Conservation (phyloP, 2,113 vertebrate genomes). For the Platichthys flesus region DNA sequence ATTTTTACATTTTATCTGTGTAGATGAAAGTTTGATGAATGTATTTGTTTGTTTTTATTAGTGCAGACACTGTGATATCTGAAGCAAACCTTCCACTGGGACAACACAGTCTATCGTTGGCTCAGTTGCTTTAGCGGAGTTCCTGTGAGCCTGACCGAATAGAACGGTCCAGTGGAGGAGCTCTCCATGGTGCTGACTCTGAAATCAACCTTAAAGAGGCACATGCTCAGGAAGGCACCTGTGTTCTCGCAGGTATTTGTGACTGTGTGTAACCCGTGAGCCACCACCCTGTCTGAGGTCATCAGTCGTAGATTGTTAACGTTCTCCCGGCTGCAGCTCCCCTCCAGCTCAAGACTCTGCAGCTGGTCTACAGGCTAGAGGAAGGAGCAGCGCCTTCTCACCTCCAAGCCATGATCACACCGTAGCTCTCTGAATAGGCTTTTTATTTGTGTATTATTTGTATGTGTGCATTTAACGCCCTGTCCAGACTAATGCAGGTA, state of each 20-base stretch:
- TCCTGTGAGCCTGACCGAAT: neutral
- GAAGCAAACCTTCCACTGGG: too few relatives aligned
- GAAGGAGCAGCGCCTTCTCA: neutral
- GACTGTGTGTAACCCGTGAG: neutral
- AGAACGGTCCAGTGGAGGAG: neutral
- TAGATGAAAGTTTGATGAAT: too few relatives aligned
- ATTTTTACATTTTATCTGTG: too few relatives aligned
- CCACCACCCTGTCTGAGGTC: neutral
- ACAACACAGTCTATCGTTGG: too few relatives aligned
- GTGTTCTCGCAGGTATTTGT: neutral
- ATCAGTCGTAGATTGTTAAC: neutral
- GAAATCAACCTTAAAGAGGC: neutral
- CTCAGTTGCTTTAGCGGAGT: neutral
- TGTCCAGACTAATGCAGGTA: too few relatives aligned
- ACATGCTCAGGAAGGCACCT: neutral
- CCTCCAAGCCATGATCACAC: neutral
- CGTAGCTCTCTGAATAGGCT: neutral
- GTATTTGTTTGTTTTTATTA: too few relatives aligned
- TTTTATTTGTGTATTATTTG: neutral
- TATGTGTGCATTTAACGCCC: too few relatives aligned
- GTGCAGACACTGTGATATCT: too few relatives aligned
- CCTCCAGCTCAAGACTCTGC: neutral
- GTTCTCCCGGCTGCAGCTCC: too few relatives aligned
- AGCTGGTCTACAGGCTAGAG: neutral
- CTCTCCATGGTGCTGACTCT: slow-evolving; percentile 3